Base-by-base conservation (phyloP, 2,113 vertebrate genomes). In the Bucco capensis region DNA sequence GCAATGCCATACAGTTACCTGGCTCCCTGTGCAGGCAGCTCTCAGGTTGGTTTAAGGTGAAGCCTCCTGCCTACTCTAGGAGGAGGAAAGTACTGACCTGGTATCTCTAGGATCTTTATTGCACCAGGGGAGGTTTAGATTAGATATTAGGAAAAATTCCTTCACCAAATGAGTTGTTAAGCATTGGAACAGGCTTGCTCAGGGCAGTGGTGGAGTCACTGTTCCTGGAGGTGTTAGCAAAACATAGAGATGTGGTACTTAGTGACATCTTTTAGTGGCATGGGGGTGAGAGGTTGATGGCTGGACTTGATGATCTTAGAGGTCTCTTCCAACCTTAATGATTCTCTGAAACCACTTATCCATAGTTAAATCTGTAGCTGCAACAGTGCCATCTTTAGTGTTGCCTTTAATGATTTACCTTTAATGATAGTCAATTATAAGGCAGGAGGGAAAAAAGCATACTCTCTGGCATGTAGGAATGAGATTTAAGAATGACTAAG, bases 1-100 rank as follows among this genome's bases (percentile, higher is more conserved):
- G 50, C 22, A 50, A 49, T 1, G 16, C 12, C 47, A 4, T 13
- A 2, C 1, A 3, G 0, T 67, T 64, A 61, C 53, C 27, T 76
- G 50, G 54, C 64, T 77, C 8, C 3, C 21, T 25, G 49, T 2
- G 12, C 49, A 77, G 49, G 40, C 37, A 73, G 44, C 54, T 64
- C 70, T 71, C 57, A 47, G 18, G 57, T 5, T 28, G 24, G 35
- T 87, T 67, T 22, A 50, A 65, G 64, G 30, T 65, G 76, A 91
- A 83, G 42, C 42, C 38, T 90, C 12, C 56, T 83, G 75, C 57
- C 47, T 35, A 0, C 13, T 76, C 3, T 0, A 44, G 44, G 42
- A 71, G 56, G 22, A 78, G 25, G 22, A 28, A 40, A 73, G 31
- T 33, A 44, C 37, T 61, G 61, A 35, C 86, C 60, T 70, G 61